These are phyloP conservation scores for Phylloscopus whistleri DNA, from an alignment of 2,113 vertebrate genomes.

Conservation along the genomic window DNA sequence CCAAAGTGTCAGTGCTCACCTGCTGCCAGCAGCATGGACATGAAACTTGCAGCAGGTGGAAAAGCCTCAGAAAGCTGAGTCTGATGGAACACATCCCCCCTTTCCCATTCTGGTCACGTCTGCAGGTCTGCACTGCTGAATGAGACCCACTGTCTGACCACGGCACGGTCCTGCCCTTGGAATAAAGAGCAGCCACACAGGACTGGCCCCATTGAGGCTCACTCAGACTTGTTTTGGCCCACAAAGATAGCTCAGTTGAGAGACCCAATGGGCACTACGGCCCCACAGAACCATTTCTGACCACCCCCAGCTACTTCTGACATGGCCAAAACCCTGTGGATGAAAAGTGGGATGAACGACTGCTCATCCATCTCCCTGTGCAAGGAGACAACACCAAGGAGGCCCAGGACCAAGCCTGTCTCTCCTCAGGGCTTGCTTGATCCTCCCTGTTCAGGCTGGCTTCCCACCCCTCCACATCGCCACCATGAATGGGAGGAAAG, in stretches of 20 bases:
- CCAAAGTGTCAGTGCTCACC: not conserved
- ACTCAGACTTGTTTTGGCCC: not conserved
- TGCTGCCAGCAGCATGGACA: not conserved
- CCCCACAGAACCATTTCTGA: not conserved
- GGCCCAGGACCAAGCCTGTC: not conserved
- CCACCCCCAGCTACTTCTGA: not conserved
- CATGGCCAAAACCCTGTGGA: not conserved
- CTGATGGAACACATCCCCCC: not conserved
- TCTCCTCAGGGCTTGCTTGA: not conserved
- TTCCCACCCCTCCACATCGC: not conserved
- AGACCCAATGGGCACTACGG: not conserved
- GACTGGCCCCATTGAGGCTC: not conserved
- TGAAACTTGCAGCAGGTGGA: not conserved
- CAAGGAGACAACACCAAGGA: not conserved
- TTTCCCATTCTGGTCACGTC: not conserved
- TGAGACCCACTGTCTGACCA: not conserved
- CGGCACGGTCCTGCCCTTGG: fast-evolving
- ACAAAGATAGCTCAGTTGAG: not conserved
- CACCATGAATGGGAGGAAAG: not conserved
- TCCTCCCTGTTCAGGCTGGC: fast-evolving
- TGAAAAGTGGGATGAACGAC: fast-evolving
- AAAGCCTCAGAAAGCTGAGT: not conserved
- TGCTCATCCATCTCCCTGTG: fast-evolving
- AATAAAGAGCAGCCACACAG: not conserved
- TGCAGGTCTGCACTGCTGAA: not conserved